Evolutionary conservation across 2,113 vertebrate genomes (phyloP), one percentile per base, ranked within the genome.

Genomic region (Psittacara wagleri): DNA sequence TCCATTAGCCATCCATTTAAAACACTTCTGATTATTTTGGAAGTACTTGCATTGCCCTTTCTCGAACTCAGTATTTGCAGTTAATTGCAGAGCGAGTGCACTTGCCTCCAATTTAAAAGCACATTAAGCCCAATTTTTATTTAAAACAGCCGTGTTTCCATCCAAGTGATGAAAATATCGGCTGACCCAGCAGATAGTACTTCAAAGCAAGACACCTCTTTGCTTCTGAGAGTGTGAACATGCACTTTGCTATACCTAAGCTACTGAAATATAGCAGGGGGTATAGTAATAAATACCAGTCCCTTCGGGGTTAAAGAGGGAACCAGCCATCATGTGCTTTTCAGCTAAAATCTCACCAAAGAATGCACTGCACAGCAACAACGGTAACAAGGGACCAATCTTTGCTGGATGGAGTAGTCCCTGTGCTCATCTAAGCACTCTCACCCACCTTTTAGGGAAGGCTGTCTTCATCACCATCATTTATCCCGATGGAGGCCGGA

Each of bases 1-100:
- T 90, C 92, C 91, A 96, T 96, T 92, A 97, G 80, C 93, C 95
- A 88, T 82, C 97, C 96, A 96, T 91, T 96, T 95, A 77, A 96
- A 95, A 94, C 83, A 83, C 78, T 91, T 83, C 82, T 84, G 87
- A 86, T 94, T 96, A 92, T 97, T 96, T 96, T 92, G 94, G 94
- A 97, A 97, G 91, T 81, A 70, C 86, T 97, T 75, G 52, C 64
- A 39, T 7, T 95, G 94, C 88, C 92, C 94, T 85, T 94, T 94
- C 88, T 92, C 61, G 35, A 96, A 95, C 83, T 94, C 94, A 88
- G 33, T 95, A 93, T 90, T 92, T 93, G 87, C 68, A 95, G 81
- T 81, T 95, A 96, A 95, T 95, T 95, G 94, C 90, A 85, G 57
- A 88, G 95, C 90, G 78, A 81, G 95, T 48, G 91, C 89, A 96